Evolutionary conservation across 2,888 invertebrate genomes (phyloP).

Genomic region (Drosophila colorata): DNA sequence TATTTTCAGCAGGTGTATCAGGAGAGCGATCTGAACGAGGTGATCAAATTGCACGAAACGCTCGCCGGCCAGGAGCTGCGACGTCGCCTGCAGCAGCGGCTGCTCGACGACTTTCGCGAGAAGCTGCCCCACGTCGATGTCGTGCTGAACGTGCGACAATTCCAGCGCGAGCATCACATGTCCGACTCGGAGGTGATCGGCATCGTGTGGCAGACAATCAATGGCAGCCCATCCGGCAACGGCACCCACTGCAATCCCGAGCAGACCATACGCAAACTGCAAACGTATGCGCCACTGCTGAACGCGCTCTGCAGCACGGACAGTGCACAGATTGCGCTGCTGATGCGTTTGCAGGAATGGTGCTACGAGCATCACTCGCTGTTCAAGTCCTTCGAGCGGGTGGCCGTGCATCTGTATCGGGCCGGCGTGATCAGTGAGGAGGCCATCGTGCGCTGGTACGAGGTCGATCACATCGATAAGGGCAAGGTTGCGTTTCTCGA

Average conservation of each 20-base stretch:
- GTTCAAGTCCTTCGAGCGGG: constrained; percentile 32
- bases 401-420: constrained; percentile 26
- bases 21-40: constrained; percentile 31
- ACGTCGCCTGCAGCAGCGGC: background rate
- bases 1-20: constrained; percentile 34
- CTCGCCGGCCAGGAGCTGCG: constrained; percentile 18
- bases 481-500: constrained; percentile 42
- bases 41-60: constrained; percentile 30
- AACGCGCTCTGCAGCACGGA: constrained; percentile 31
- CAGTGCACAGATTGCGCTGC: constrained; percentile 29
- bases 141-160: constrained; percentile 35
- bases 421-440: constrained; percentile 33
- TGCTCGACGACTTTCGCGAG: constrained; percentile 39
- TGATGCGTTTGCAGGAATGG: constrained; percentile 37
- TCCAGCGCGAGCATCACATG: constrained; percentile 38
- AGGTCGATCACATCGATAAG: constrained; percentile 41
- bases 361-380: constrained; percentile 38
- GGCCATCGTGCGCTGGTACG: constrained; percentile 46
- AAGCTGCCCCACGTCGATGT: constrained; percentile 28
- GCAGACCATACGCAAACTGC: constrained; percentile 20
- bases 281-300: constrained; percentile 26
- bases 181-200: constrained; percentile 40
- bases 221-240: background rate
- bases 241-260: constrained; percentile 4
- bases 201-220: constrained; percentile 46